Percentiles rank a stretch among this genome's conserved stretches.
phyloP scores from a whole-genome alignment of 2,113 vertebrate genomes.

The Nematolebias whitei region DNA sequence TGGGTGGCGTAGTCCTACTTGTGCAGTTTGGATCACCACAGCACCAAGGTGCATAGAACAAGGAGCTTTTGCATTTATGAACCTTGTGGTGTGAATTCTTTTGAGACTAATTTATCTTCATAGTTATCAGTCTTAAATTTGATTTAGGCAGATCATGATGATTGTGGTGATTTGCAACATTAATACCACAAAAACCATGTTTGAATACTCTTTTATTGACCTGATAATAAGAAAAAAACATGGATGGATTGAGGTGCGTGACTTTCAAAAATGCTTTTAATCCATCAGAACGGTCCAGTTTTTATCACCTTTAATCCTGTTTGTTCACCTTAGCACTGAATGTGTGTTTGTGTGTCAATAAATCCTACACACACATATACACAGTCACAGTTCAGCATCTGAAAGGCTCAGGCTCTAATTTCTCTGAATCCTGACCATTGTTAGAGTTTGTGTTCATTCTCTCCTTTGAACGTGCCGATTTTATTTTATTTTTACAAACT shows the following conservation, averaged over 20 bases:
- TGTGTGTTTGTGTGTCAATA: constrained; percentile 6
- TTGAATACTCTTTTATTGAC: constrained; percentile 24
- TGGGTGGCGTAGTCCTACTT: no score
- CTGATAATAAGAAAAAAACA: constrained; percentile 8
- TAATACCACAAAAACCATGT: constrained; percentile 33
- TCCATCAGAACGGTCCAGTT: not conserved
- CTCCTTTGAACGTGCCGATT: not conserved
- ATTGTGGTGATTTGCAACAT: not conserved
- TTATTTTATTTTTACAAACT: not conserved
- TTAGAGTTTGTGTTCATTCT: not conserved
- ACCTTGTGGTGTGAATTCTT: no score
- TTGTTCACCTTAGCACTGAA: not conserved
- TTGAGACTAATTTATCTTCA: no score
- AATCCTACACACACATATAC: no score
- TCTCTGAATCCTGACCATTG: not conserved
- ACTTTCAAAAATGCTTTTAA: constrained; percentile 22
- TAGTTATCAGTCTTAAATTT: no score
- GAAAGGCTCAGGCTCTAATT: no score
- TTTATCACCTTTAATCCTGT: not conserved
- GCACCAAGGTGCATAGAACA: no score
- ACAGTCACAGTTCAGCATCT: not conserved
- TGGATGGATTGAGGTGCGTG: constrained; percentile 1
- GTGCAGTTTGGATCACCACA: no score
- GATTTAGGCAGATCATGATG: no score
- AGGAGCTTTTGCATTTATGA: no score